Percentiles rank a stretch among this genome's conserved stretches.
phyloP scores from a whole-genome alignment of 2,888 invertebrate species.

The Pyralis farinalis region DNA sequence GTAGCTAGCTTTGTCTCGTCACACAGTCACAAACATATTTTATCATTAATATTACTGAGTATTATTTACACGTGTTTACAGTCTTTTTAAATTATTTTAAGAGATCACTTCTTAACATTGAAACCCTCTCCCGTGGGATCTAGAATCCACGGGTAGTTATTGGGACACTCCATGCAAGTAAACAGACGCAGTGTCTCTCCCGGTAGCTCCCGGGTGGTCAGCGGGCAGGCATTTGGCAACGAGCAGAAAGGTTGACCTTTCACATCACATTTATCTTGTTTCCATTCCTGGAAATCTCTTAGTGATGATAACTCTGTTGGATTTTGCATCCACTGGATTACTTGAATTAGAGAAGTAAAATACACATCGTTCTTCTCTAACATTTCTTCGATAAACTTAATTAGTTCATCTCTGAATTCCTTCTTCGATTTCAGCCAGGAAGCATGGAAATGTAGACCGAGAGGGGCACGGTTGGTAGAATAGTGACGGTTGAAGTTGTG shows the following conservation, averaged over 20 bases:
- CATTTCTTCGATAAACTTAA: constrained; percentile 97
- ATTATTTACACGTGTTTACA: constrained; percentile 79
- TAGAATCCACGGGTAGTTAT: constrained; percentile 96
- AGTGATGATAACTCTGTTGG: constrained; percentile 93
- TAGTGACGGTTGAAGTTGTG: constrained; percentile 98
- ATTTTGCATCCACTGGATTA: constrained; percentile 98
- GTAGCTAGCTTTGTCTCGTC: constrained; percentile 38
- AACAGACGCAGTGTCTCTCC: constrained; percentile 95
- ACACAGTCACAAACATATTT: constrained; percentile 43
- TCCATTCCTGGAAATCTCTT: constrained; percentile 96
- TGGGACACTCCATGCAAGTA: constrained; percentile 97
- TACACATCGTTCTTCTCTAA: constrained; percentile 93
- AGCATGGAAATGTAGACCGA: constrained; percentile 96
- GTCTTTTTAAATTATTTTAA: constrained; percentile 72
- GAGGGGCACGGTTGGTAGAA: constrained; percentile 95
- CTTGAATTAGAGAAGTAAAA: constrained; percentile 94
- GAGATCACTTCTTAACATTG: constrained; percentile 88
- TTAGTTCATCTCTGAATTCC: constrained; percentile 94
- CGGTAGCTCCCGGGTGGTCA: constrained; percentile 93
- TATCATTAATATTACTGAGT: constrained; percentile 75
- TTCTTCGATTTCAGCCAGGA: constrained; percentile 97
- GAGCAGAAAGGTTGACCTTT: constrained; percentile 97
- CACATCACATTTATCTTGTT: constrained; percentile 94
- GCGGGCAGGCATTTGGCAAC: constrained; percentile 93
- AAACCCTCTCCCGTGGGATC: constrained; percentile 97